Evolutionary conservation across 2,888 invertebrate species (phyloP).

Genomic region (Drosophila nr. perissopoda): DNA sequence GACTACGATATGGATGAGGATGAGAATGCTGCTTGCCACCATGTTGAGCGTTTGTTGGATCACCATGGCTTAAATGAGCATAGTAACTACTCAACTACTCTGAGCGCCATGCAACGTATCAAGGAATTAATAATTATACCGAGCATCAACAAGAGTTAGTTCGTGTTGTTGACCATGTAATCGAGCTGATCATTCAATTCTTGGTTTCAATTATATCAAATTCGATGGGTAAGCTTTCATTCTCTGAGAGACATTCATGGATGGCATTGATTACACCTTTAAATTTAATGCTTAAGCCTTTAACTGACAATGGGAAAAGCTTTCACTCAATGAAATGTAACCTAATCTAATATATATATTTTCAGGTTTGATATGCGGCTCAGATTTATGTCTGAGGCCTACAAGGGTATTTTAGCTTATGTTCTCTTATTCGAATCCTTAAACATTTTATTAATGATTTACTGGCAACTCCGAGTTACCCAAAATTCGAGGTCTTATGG

Average conservation of each 20-base stretch:
- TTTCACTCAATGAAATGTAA: background rate
- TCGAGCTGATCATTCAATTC: background rate
- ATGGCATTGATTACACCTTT: background rate
- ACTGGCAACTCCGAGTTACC: background rate
- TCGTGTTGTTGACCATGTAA: background rate
- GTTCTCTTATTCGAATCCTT: background rate
- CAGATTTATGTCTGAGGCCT: background rate
- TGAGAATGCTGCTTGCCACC: conserved; percentile 2
- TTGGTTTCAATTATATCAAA: background rate
- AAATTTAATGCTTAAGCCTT: background rate
- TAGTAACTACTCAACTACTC: conserved; percentile 13
- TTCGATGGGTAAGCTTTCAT: background rate
- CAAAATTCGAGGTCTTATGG: background rate
- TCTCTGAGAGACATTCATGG: background rate
- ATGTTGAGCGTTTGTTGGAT: conserved; percentile 10
- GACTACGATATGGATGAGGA: conserved; percentile 2
- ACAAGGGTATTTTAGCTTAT: background rate
- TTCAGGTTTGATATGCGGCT: background rate
- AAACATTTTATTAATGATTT: conserved; percentile 1
- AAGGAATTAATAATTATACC: background rate
- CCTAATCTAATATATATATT: background rate
- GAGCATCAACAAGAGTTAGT: background rate
- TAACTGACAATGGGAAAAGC: background rate
- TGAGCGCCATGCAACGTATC: conserved; percentile 13
- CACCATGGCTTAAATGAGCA: conserved; percentile 22